Evolutionary conservation across 2,888 invertebrate genomes (phyloP), one percentile per base, ranked within the genome.

Genomic region (Erannis defoliaria): DNA sequence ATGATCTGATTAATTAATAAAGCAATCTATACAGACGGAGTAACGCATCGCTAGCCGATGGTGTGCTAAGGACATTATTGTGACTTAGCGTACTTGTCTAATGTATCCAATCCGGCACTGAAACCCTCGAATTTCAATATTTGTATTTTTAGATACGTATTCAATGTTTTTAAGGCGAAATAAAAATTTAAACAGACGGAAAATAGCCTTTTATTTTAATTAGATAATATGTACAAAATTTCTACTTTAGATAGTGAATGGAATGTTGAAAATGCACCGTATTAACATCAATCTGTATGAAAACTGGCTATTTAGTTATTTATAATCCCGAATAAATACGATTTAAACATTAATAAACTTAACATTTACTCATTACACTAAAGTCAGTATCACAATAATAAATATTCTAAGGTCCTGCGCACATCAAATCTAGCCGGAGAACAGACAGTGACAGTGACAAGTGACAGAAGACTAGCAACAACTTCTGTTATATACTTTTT

Each of bases 171-270:
- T 72, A 78, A 77, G 67, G 66, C 75, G 66, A 49, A 81, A 82
- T 82, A 81, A 84, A 85, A 76, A 64, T 50, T 61, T 71, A 71
- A 71, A 70, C 64, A 69, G 82, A 84, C 80, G 74, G 80, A 86
- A 85, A 85, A 85, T 84, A 86, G 79, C 71, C 73, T 84, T 86
- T 87, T 85, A 79, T 84, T 86, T 87, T 85, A 79, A 80, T 86
- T 77, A 68, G 77, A 81, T 82, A 76, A 73, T 74, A 71, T 76
- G 74, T 76, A 77, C 71, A 73, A 73, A 70, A 72, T 43, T 54
- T 59, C 49, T 63, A 57, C 5, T 18, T 37, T 45, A 53, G 35
- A 51, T 38, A 50, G 23, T 10, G 23, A 37, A 42, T 53, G 62
- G 62, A 62, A 62, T 62, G 62, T 62, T 9, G 21, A 43, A 56